Evolutionary conservation across 2,888 invertebrate species (phyloP), one percentile per base, ranked within the genome.

Genomic region (Mimumesa dahlbomi): DNA sequence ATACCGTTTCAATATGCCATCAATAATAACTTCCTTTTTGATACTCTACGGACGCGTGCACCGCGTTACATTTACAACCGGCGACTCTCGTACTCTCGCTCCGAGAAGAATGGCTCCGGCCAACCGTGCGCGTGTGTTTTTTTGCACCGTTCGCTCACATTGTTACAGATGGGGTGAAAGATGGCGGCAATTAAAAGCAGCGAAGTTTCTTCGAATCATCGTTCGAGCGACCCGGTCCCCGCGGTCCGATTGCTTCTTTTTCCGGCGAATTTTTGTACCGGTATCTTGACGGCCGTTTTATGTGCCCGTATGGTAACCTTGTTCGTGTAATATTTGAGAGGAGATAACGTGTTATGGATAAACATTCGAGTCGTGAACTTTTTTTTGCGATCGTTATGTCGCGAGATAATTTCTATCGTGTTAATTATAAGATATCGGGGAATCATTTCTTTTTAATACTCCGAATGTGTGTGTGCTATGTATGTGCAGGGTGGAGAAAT

Each of bases 1-100:
- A 84, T 85, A 87, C 87, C 84, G 82, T 88, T 88, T 88, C 89
- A 88, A 89, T 89, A 88, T 87, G 82, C 88, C 88, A 88, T 88
- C 88, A 87, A 89, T 89, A 88, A 89, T 88, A 83, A 84, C 82
- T 69, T 61, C 77, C 66, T 75, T 75, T 73, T 70, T 75, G 81
- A 79, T 81, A 81, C 63, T 64, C 63, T 29, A 43, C 46, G 40
- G 67, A 72, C 71, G 82, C 80, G 79, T 75, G 73, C 65, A 69
- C 62, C 70, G 68, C 71, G 79, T 76, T 74, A 76, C 78, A 69
- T 79, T 79, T 81, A 73, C 71, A 56, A 66, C 61, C 31, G 31
- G 43, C 16, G 45, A 50, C 64, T 52, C 58, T 65, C 46, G 56
- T 34, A 43, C 54, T 50, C 38, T 54, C 50, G 49, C 38, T 6